These are phyloP conservation scores for Belgica antarctica DNA, from an alignment of 2,888 invertebrate genomes.

Conservation along the genomic window DNA sequence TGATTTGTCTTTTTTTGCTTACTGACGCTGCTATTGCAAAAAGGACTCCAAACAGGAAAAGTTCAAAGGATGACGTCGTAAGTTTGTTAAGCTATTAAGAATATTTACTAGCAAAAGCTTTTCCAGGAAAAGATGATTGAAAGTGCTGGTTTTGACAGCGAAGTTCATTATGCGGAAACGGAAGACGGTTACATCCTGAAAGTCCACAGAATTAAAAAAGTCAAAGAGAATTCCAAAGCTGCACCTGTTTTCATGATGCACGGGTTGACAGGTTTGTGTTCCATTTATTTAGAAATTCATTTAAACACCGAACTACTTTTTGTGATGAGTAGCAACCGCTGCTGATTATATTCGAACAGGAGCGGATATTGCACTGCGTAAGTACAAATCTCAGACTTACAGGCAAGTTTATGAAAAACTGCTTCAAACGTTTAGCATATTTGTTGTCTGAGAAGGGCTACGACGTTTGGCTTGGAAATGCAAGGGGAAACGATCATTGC, in stretches of 20 bases:
- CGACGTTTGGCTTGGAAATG: constrained; percentile 55
- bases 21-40: too few relatives aligned
- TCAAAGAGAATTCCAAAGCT: constrained; percentile 48
- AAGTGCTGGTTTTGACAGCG: constrained; percentile 57
- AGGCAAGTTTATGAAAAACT: too few relatives aligned
- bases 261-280: too few relatives aligned
- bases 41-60: neutral
- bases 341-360: constrained; percentile 67
- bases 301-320: too few relatives aligned
- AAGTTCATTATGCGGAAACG: constrained; percentile 62
- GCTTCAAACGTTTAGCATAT: too few relatives aligned
- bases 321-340: constrained; percentile 65
- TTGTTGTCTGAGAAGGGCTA: constrained; percentile 47
- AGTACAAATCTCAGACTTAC: too few relatives aligned
- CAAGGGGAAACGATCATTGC: constrained; percentile 54
- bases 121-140: constrained; percentile 8
- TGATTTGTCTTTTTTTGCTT: too few relatives aligned
- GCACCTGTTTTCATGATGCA: constrained; percentile 62
- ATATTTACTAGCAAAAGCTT: neutral
- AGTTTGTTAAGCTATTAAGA: neutral
- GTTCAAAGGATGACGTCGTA: neutral
- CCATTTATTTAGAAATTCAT: too few relatives aligned
- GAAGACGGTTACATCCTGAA: constrained; percentile 69
- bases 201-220: constrained; percentile 64
- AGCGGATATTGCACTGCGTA: constrained; percentile 56